phyloP scores from a whole-genome alignment of 2,888 invertebrate genomes.

The Amphipyra tragopoginis region DNA sequence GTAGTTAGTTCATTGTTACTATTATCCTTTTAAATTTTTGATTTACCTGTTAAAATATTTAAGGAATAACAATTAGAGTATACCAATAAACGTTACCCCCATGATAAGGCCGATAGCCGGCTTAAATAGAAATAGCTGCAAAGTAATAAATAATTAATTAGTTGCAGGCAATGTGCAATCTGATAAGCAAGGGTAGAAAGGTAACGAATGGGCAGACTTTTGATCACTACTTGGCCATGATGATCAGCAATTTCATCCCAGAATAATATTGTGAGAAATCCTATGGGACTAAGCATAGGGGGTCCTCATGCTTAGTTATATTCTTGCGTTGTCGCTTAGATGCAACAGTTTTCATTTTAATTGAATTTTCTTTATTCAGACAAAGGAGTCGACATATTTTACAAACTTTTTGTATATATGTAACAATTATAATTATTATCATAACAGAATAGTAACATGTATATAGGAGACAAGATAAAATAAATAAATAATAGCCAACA shows the following conservation, averaged over 20 bases:
- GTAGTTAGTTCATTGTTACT: conserved; percentile 26
- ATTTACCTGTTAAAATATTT: conserved; percentile 35
- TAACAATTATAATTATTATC: no score
- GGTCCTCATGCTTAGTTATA: neutral
- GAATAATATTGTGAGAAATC: neutral
- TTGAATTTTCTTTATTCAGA: no score
- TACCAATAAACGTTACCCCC: neutral
- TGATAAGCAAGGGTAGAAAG: neutral
- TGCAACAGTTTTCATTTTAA: neutral
- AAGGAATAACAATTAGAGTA: conserved; percentile 13
- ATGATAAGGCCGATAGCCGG: neutral
- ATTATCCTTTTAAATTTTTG: conserved; percentile 27
- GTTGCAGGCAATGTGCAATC: neutral
- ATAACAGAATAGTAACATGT: no score
- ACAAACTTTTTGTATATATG: no score
- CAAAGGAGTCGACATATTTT: no score
- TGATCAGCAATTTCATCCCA: conserved; percentile 7
- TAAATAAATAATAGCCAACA: no score
- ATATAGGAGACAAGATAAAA: no score
- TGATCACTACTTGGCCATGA: neutral
- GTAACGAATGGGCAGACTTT: neutral
- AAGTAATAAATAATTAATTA: neutral
- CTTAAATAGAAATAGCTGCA: neutral
- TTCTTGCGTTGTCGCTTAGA: neutral
- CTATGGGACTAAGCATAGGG: neutral